phyloP scores from a whole-genome alignment of 1,140 invertebrate genomes.

The Drosophila kurseongensis region DNA sequence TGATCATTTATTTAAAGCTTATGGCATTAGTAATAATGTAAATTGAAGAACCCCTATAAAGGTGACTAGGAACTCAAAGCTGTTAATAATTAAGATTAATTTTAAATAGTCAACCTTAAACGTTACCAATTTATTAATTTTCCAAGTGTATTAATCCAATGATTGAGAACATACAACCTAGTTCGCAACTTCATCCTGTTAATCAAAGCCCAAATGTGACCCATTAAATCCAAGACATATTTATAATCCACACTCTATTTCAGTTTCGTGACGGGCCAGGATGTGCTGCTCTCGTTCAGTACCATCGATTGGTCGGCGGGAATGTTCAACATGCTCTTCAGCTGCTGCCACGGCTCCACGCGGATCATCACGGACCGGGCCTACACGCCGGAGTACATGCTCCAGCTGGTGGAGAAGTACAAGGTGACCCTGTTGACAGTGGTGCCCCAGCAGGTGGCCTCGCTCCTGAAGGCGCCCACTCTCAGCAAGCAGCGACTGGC shows the following conservation, averaged over 20 bases:
- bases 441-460: conserved; percentile 68
- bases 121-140: too few species aligned
- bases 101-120: too few species aligned
- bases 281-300: conserved; percentile 78
- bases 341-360: conserved; percentile 71
- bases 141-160: too few species aligned
- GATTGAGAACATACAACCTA: too few species aligned
- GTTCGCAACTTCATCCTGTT: too few species aligned
- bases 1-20: too few species aligned
- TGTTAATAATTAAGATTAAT: too few species aligned
- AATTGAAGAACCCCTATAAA: too few species aligned
- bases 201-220: too few species aligned
- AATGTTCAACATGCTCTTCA: conserved; percentile 75
- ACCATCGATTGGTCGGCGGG: conserved; percentile 80
- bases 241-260: background rate
- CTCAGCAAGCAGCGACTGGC: conserved; percentile 63
- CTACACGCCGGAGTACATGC: conserved; percentile 72
- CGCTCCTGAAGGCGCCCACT: conserved; percentile 61
- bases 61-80: too few species aligned
- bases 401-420: conserved; percentile 76
- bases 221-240: too few species aligned
- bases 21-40: too few species aligned
- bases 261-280: conserved; percentile 77
- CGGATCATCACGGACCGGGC: conserved; percentile 74
- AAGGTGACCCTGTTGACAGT: conserved; percentile 71